Conservation (phyloP, 2,113 vertebrate species). For the Tyrannus savana region DNA sequence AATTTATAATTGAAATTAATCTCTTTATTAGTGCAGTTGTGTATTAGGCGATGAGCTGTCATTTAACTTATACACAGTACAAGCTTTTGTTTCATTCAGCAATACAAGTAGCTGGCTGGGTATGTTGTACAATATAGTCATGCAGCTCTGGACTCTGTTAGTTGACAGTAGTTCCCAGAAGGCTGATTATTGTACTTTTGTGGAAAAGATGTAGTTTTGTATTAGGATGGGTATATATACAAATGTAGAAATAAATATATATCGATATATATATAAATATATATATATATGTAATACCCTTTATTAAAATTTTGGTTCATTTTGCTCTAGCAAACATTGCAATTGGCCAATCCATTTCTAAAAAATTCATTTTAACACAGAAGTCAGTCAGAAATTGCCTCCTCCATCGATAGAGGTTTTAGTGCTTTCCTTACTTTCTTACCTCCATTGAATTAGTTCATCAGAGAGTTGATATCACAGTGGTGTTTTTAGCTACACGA, state of each 20-base stretch:
- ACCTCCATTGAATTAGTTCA: not conserved
- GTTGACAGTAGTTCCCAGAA: not conserved
- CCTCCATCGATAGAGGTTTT: not conserved
- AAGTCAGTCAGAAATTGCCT: not conserved
- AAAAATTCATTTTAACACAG: not conserved
- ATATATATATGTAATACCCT: not conserved
- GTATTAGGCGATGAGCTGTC: not conserved
- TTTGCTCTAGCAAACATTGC: not conserved
- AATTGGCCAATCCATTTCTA: not conserved
- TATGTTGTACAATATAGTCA: not conserved
- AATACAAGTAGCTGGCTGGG: not conserved
- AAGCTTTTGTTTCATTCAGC: not conserved
- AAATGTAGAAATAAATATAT: not conserved
- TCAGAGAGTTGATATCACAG: not conserved
- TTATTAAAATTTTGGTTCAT: not conserved
- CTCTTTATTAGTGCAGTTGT: not conserved
- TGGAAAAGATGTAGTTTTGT: not conserved
- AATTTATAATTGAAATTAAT: not conserved
- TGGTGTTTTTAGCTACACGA: not conserved
- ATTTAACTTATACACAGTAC: not conserved
- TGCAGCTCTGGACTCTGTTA: not conserved
- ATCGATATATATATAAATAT: not conserved
- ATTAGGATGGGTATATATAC: not conserved
- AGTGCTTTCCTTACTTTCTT: not conserved
- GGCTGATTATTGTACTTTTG: not conserved